phyloP scores from a whole-genome alignment of 2,113 vertebrate genomes.

The Bufo bufo region DNA sequence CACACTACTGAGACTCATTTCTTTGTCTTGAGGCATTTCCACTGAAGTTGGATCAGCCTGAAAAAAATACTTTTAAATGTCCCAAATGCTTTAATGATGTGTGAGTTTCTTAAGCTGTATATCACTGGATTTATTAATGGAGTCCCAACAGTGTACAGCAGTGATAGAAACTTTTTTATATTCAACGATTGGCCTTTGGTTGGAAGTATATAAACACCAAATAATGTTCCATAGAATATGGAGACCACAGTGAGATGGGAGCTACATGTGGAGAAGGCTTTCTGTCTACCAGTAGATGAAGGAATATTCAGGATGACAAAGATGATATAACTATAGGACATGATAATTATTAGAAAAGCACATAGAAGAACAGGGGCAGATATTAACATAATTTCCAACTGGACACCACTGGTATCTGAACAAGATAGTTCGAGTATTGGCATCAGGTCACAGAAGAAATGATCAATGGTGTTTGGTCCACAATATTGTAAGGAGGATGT shows the following conservation, averaged over 20 bases:
- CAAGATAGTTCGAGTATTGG: conserved; percentile 45
- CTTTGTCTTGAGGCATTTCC: too few species aligned
- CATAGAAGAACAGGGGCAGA: not conserved
- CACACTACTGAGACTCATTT: too few species aligned
- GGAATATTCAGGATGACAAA: conserved; percentile 36
- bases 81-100: not conserved
- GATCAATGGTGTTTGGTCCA: not conserved
- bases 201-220: too few species aligned
- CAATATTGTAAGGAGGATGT: conserved; percentile 28
- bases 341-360: conserved; percentile 7
- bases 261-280: too few species aligned
- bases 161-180: too few species aligned
- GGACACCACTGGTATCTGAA: not conserved
- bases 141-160: not conserved
- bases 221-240: too few species aligned
- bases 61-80: not conserved
- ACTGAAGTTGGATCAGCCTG: too few species aligned
- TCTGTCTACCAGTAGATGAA: not conserved
- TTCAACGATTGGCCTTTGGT: too few species aligned
- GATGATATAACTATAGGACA: conserved; percentile 37
- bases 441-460: conserved; percentile 50
- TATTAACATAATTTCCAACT: not conserved
- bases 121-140: conserved; percentile 41
- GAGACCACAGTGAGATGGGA: too few species aligned
- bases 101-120: conserved; percentile 42